Percentiles rank a stretch among this genome's conserved stretches.
Evolutionary conservation across 2,113 vertebrate species (phyloP).

Genomic region (Ploceus nigricollis): DNA sequence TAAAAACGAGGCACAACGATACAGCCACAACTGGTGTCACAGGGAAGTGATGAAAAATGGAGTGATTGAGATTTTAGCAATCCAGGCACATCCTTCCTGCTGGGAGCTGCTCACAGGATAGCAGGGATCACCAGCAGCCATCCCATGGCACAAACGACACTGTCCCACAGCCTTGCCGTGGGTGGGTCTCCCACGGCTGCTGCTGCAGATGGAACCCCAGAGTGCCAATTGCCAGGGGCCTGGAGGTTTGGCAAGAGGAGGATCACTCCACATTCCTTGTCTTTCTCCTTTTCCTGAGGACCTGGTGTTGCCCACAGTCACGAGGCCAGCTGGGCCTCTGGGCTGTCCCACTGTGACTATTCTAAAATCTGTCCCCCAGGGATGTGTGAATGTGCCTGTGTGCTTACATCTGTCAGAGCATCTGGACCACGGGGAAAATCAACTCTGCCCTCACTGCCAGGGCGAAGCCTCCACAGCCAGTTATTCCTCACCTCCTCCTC

Average conservation of each 20-base stretch:
- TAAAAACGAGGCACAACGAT: background rate
- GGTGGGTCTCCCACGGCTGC: background rate
- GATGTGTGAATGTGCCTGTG: background rate
- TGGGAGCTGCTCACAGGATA: background rate
- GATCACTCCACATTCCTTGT: background rate
- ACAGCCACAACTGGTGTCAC: fast-evolving
- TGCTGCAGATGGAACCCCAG: background rate
- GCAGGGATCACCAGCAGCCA: background rate
- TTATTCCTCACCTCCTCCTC: background rate
- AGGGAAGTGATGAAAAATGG: fast-evolving
- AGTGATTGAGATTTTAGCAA: background rate
- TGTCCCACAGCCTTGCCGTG: background rate
- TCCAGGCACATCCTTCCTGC: background rate
- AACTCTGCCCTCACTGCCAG: background rate
- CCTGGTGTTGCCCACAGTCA: background rate
- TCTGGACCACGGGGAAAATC: background rate
- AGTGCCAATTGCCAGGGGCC: background rate
- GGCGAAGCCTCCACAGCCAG: background rate
- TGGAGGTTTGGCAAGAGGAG: background rate
- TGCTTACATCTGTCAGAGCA: background rate
- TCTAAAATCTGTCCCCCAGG: background rate
- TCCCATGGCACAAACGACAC: fast-evolving
- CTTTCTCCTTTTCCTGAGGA: background rate
- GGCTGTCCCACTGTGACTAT: background rate
- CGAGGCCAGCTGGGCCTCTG: background rate